Base-by-base conservation (phyloP, 2,888 invertebrate genomes). In the Allophyes oxyacanthae region DNA sequence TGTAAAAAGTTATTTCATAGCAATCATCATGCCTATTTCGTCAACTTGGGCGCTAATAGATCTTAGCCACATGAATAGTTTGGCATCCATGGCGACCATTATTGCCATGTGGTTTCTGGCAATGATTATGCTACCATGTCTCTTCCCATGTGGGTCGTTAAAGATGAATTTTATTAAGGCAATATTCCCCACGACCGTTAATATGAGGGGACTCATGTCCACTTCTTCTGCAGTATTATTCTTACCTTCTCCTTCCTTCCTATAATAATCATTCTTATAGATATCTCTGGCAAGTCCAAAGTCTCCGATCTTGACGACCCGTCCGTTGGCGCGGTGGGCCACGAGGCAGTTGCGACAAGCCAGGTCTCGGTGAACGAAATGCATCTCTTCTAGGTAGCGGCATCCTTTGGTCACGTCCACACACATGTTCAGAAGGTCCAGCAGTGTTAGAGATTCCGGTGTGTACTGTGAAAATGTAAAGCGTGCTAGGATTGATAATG, bases 281-380 rank as follows among this genome's bases (percentile, higher is more conserved):
- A 99, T 98, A 87, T 99, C 99, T 64, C 99, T 95, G 0, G 99
- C 99, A 7, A 99, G 94, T 0, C 99, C 99, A 86, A 99, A 99
- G 90, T 99, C 99, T 0, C 99, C 99, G 53, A 99, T 98, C 91
- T 99, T 99, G n/a, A 99, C 98, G 10, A 98, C 96, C 54, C 98
- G 95, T 0, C 95, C 94, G 64, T 95, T 92, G 28, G 95, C 95
- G 0, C 96, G 95, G 61, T 96, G 95, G 0, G 98, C 97, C 0
- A 99, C 99, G 11, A 99, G 94, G 82, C 99, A 99, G 91, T 99
- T 99, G 45, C 99, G 95, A 67, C 98, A 98, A 0, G 99, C 99
- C 56, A 99, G 94, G 94, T 99, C 99, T 63, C 99, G 96, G 91
- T 99, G 99, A 0, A 99, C 99, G 88, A 99, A 99, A 84, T 99